phyloP scores from a whole-genome alignment of 2,888 invertebrate species.

The Ischnura elegans region DNA sequence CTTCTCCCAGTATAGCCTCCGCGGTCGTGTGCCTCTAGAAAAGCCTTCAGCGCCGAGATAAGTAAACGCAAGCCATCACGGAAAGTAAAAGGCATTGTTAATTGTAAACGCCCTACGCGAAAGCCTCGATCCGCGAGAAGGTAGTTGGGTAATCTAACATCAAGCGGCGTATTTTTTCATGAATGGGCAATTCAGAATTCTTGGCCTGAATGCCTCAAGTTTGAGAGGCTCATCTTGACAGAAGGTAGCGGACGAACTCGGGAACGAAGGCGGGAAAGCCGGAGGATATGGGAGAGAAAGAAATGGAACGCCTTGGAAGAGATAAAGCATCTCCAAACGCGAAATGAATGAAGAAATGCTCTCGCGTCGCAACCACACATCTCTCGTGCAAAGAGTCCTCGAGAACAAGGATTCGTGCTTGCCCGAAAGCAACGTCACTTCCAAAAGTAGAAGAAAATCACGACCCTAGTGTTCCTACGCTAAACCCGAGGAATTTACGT shows the following conservation, averaged over 20 bases:
- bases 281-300: background rate
- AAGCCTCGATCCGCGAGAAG: background rate
- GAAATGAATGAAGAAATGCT: background rate
- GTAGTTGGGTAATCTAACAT: constrained; percentile 25
- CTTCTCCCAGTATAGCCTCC: background rate
- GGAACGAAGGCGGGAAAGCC: background rate
- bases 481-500: too few relatives aligned
- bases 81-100: constrained; percentile 12
- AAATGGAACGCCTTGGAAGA: background rate
- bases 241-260: background rate
- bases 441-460: background rate
- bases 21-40: too few relatives aligned
- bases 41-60: too few relatives aligned
- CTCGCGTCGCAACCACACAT: too few relatives aligned
- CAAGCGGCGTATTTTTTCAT: background rate
- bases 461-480: background rate
- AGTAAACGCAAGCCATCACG: background rate
- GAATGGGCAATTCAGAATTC: background rate
- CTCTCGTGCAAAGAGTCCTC: too few relatives aligned
- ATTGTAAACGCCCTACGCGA: background rate
- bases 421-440: background rate
- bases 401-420: background rate
- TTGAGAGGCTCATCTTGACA: background rate
- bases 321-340: background rate
- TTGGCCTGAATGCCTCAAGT: background rate